Evolutionary conservation across 2,797 vertebrate species (phyloP).

Genomic region (Peromyscus eremicus): DNA sequence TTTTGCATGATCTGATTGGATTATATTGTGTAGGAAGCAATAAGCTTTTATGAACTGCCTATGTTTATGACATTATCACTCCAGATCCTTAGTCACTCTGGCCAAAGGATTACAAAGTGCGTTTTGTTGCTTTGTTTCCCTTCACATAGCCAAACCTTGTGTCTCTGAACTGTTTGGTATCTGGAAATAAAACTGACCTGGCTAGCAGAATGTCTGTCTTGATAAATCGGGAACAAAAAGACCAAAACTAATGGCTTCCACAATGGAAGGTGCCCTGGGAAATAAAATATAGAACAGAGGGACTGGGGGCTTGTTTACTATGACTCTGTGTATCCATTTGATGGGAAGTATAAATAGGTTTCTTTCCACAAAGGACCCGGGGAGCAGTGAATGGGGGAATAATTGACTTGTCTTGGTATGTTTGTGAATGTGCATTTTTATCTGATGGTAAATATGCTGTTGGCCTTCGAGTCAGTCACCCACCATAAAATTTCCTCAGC

Average conservation of each 20-base stretch:
- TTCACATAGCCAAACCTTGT: conserved; percentile 35
- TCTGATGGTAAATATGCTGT: conserved; percentile 86
- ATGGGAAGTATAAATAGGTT: conserved; percentile 85
- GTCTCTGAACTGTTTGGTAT: conserved; percentile 39
- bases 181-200: conserved; percentile 67
- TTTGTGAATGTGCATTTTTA: conserved; percentile 87
- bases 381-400: conserved; percentile 86
- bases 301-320: conserved; percentile 81
- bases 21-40: not conserved
- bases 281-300: conserved; percentile 75
- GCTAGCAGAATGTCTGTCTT: conserved; percentile 82
- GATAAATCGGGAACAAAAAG: conserved; percentile 82
- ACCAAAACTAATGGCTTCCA: conserved; percentile 86
- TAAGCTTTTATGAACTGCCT: not conserved
- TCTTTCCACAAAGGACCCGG: conserved; percentile 78
- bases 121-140: conserved; percentile 15
- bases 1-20: not conserved
- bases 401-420: conserved; percentile 84
- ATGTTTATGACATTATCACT: not conserved
- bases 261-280: conserved; percentile 80
- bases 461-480: conserved; percentile 85
- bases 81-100: conserved; percentile 10
- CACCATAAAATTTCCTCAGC: conserved; percentile 78
- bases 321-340: conserved; percentile 82
- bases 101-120: conserved; percentile 10